Evolutionary conservation across 1,140 invertebrate genomes (phyloP).

Genomic region (Tetraneura akinire): DNA sequence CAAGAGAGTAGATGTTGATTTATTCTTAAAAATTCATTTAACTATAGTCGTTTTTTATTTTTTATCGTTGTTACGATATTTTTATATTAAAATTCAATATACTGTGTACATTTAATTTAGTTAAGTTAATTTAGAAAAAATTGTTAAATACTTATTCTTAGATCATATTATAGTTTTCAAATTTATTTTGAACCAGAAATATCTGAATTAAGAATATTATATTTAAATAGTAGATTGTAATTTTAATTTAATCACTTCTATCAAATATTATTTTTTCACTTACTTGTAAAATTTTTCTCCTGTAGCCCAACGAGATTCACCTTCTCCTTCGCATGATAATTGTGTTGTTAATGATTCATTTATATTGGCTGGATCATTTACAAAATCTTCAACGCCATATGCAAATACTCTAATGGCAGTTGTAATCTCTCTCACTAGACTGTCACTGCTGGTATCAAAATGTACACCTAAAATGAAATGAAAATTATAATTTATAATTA

Average conservation of each 20-base stretch:
- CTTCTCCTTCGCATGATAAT: slow-evolving; percentile 74
- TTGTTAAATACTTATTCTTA: too few species aligned
- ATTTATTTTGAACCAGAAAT: too few species aligned
- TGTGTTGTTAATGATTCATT: slow-evolving; percentile 77
- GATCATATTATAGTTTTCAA: too few species aligned
- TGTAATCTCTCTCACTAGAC: slow-evolving; percentile 81
- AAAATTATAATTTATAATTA: too few species aligned
- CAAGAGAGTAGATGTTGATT: not conserved
- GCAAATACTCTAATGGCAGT: slow-evolving; percentile 89
- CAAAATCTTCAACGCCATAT: slow-evolving; percentile 83
- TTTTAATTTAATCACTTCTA: too few species aligned
- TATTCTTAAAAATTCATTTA: not conserved
- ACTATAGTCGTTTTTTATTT: too few species aligned
- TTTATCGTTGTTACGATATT: not conserved
- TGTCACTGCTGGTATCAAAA: slow-evolving; percentile 81
- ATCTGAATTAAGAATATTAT: too few species aligned
- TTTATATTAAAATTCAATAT: not conserved
- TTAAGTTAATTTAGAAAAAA: too few species aligned
- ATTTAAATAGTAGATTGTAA: too few species aligned
- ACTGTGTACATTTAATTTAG: too few species aligned
- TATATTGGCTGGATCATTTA: slow-evolving; percentile 71
- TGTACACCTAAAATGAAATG: slow-evolving; percentile 71
- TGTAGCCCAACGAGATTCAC: slow-evolving; percentile 75
- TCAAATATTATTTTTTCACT: too few species aligned
- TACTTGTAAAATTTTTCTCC: slow-evolving; percentile 72